Base-by-base conservation (phyloP, 2,888 invertebrate genomes). In the Habroteleia sp. region DNA sequence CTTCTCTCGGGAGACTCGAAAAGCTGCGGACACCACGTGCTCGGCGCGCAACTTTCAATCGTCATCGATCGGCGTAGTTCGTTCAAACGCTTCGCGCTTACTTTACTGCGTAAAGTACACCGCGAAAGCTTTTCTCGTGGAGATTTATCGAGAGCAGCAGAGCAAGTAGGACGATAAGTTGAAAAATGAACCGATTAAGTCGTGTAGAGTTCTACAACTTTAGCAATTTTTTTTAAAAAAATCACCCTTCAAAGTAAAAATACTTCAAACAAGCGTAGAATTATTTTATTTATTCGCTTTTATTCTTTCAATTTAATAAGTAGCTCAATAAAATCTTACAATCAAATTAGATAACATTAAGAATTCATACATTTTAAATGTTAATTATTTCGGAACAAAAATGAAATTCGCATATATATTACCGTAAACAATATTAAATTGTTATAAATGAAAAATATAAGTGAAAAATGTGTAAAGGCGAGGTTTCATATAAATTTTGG, bases 31-130 rank as follows among this genome's bases (percentile, higher is more conserved):
- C 50, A 54, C 42, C 73, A 60, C 65, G 73, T 56, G 65, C 41
- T 73, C 63, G 29, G 7, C 11, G 41, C 50, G 66, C 54, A 60
- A 73, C 44, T 60, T 73, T 46, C 66, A n/a, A 63, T 35, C 25
- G 50, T 42, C 73, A 73, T 74, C 66, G 74, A 74, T 74, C 74
- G 74, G 27, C 35, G 74, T 39, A 66, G 66, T 52, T 60, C 56
- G 56, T 72, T 63, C 72, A 63, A 72, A 72, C 58, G 56, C 52
- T 65, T 65, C 66, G 65, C 52, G 58, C 66, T 73, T 46, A 73
- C 60, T 73, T 73, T 60, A 44, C 60, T 54, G 44, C 50, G 50
- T 62, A 62, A 62, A 72, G 50, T 52, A 56, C 33, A 50, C 68
- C 50, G 10, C 23, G 27, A 50, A 41, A 56, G 63, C 41, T 72